phyloP scores from a whole-genome alignment of 2,113 vertebrate species.

The Kryptolebias marmoratus region DNA sequence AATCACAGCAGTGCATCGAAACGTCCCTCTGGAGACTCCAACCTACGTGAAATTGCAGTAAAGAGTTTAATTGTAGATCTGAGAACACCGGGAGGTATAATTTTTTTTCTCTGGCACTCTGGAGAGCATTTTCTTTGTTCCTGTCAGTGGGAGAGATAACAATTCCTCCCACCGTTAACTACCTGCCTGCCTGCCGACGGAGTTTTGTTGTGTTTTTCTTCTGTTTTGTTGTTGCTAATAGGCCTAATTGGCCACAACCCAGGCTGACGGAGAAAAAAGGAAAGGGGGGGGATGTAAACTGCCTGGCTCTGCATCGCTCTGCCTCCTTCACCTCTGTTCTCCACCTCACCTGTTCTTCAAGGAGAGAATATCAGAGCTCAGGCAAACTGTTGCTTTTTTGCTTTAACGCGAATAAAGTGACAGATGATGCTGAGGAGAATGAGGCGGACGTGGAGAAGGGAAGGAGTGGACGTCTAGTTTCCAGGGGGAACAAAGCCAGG shows the following conservation, averaged over 20 bases:
- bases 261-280: slow-evolving; percentile 56
- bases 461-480: slow-evolving; percentile 32
- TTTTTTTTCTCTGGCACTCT: slow-evolving; percentile 67
- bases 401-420: neutral
- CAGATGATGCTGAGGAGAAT: neutral
- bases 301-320: slow-evolving; percentile 45
- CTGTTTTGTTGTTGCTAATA: slow-evolving; percentile 83
- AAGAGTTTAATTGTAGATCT: slow-evolving; percentile 76
- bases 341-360: slow-evolving; percentile 45
- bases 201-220: slow-evolving; percentile 78
- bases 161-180: slow-evolving; percentile 81
- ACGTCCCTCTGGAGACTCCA: slow-evolving; percentile 63
- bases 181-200: slow-evolving; percentile 70
- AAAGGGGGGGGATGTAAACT: slow-evolving; percentile 14
- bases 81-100: slow-evolving; percentile 74
- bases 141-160: slow-evolving; percentile 72
- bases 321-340: slow-evolving; percentile 42
- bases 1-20: slow-evolving; percentile 41
- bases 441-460: slow-evolving; percentile 1
- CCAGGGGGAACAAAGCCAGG: slow-evolving; percentile 70
- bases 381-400: slow-evolving; percentile 3
- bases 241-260: slow-evolving; percentile 81
- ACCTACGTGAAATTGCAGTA: slow-evolving; percentile 67
- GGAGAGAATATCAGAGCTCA: slow-evolving; percentile 25
- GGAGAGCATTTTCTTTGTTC: slow-evolving; percentile 75